Conservation (phyloP, 2,797 vertebrate species). For the Centropyge bicolor region DNA sequence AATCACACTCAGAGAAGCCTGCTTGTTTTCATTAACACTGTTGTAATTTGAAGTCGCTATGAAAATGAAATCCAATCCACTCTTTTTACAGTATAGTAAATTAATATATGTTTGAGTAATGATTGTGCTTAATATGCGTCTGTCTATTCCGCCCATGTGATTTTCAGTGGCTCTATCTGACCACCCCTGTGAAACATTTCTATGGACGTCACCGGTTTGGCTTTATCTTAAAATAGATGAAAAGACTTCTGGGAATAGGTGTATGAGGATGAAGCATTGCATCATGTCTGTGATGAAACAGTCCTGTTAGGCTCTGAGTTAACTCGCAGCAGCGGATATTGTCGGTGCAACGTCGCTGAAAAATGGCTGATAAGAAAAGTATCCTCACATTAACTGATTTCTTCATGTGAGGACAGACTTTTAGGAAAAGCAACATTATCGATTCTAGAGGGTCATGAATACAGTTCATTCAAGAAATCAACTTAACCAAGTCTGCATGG, state of each 20-base stretch:
- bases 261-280: slow-evolving; percentile 12
- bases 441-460: neutral
- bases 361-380: neutral
- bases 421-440: neutral
- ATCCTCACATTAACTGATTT: neutral
- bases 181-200: no score
- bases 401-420: neutral
- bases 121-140: no score
- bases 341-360: neutral
- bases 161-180: no score
- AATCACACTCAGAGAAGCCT: neutral
- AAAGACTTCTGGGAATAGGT: slow-evolving; percentile 4
- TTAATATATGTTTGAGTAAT: no score
- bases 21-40: neutral
- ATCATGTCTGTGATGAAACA: slow-evolving; percentile 23
- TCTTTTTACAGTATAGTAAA: neutral
- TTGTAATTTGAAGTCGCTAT: neutral
- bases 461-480: neutral
- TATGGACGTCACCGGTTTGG: no score
- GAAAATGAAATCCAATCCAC: neutral
- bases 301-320: neutral
- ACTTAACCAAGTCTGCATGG: neutral
- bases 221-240: neutral
- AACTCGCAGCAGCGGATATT: neutral
- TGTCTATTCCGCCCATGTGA: no score